These are phyloP conservation scores for Alligator sinensis DNA, from an alignment of 2,113 vertebrate genomes.

Conservation along the genomic window DNA sequence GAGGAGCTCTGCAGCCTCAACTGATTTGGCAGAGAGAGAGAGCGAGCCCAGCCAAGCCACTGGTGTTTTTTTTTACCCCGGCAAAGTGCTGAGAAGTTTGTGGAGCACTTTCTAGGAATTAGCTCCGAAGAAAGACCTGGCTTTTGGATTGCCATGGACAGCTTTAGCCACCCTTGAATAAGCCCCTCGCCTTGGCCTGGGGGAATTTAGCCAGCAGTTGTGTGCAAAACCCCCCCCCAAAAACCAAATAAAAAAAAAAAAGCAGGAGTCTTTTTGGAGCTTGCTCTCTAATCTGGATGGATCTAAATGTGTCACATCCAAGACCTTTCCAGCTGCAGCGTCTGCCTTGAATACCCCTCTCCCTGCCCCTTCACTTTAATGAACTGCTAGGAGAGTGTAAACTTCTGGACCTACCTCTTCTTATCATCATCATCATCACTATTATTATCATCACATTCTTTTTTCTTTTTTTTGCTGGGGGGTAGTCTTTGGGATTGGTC, in stretches of 20 bases:
- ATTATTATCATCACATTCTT: constrained; percentile 76
- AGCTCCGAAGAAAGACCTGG: constrained; percentile 72
- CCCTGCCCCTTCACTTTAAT: constrained; percentile 54
- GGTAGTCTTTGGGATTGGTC: constrained; percentile 83
- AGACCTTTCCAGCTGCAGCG: constrained; percentile 60
- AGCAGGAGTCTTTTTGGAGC: constrained; percentile 56
- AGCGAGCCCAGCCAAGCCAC: constrained; percentile 54
- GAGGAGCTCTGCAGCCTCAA: constrained; percentile 75
- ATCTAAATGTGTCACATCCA: constrained; percentile 69
- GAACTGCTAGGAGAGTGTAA: constrained; percentile 75
- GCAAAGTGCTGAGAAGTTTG: constrained; percentile 79
- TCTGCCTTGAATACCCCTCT: constrained; percentile 51
- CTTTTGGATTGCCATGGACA: constrained; percentile 76
- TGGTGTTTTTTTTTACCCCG: constrained; percentile 46
- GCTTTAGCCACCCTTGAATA: constrained; percentile 71
- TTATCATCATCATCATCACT: constrained; percentile 56
- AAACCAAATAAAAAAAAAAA: too few species aligned
- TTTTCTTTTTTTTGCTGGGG: constrained; percentile 42
- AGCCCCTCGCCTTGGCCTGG: constrained; percentile 65
- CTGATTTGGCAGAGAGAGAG: constrained; percentile 58
- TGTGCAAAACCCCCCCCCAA: too few species aligned
- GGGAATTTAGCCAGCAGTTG: constrained; percentile 74
- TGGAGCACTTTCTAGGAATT: constrained; percentile 80
- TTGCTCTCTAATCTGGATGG: constrained; percentile 65
- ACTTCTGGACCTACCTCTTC: constrained; percentile 86